phyloP scores from a whole-genome alignment of 1,140 invertebrate species.

The Dreissena polymorpha region DNA sequence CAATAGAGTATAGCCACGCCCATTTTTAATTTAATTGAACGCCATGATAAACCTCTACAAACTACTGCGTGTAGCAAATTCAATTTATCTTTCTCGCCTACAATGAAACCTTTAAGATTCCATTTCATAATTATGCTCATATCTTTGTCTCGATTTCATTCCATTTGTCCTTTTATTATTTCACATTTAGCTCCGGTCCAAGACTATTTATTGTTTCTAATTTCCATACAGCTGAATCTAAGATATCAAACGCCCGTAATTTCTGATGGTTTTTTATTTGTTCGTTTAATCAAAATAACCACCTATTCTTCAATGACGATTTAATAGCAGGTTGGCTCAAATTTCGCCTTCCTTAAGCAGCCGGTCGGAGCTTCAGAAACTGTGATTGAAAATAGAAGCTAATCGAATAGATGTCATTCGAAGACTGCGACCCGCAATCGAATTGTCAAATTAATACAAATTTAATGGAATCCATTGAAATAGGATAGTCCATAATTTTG shows the following conservation, averaged over 20 bases:
- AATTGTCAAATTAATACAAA: constrained; percentile 60
- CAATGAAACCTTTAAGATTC: neutral
- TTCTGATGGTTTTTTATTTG: constrained; percentile 51
- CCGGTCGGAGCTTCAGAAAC: constrained; percentile 14
- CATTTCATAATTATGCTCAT: neutral
- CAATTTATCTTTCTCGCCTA: too few species aligned
- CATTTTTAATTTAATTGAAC: too few species aligned
- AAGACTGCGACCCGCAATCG: constrained; percentile 33
- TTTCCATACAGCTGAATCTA: constrained; percentile 46
- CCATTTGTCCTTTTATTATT: constrained; percentile 6
- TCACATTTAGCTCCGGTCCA: neutral
- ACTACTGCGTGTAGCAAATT: too few species aligned
- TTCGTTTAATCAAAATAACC: constrained; percentile 53
- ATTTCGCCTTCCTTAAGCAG: constrained; percentile 22
- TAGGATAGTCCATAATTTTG: constrained; percentile 50
- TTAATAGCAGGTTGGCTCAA: constrained; percentile 39
- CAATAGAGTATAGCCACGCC: too few species aligned
- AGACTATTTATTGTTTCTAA: constrained; percentile 50
- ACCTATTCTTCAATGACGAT: constrained; percentile 40
- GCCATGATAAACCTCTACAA: too few species aligned
- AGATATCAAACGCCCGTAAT: constrained; percentile 42
- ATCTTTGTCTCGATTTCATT: neutral
- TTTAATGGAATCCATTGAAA: constrained; percentile 54
- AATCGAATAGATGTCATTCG: constrained; percentile 55
- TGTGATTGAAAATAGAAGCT: constrained; percentile 50